Conservation (phyloP, 2,888 invertebrate species). For the Drosophila meridionalis region DNA sequence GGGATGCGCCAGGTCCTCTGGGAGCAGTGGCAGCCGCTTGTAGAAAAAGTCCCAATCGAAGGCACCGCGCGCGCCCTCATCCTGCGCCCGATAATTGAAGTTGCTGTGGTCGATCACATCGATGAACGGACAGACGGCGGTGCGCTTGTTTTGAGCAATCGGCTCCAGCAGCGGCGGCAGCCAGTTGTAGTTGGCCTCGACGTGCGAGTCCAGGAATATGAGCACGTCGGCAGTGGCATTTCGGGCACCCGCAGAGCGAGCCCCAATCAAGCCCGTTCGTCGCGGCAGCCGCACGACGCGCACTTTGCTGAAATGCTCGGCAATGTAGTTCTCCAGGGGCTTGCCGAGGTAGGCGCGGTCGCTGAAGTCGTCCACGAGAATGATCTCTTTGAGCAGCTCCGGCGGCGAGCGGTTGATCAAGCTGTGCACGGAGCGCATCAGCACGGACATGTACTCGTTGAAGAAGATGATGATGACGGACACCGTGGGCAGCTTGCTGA, state of each 20-base stretch:
- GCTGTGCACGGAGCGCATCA: conserved; percentile 92
- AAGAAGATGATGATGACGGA: conserved; percentile 97
- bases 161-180: conserved; percentile 96
- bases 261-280: conserved; percentile 94
- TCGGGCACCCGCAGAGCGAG: conserved; percentile 93
- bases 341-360: conserved; percentile 90
- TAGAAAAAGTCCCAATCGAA: conserved; percentile 99
- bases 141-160: conserved; percentile 92
- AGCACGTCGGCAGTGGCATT: conserved; percentile 92
- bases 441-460: conserved; percentile 96
- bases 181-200: conserved; percentile 97
- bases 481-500: conserved; percentile 88
- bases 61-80: conserved; percentile 96
- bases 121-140: conserved; percentile 97
- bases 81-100: conserved; percentile 96
- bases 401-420: conserved; percentile 93
- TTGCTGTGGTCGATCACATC: conserved; percentile 97
- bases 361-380: conserved; percentile 95
- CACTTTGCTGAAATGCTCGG: conserved; percentile 90
- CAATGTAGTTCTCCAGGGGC: conserved; percentile 91
- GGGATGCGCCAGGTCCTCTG: conserved; percentile 80
- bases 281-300: conserved; percentile 89
- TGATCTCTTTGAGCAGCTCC: conserved; percentile 93
- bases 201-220: conserved; percentile 96
- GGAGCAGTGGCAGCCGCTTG: conserved; percentile 92